Evolutionary conservation across 1,140 invertebrate genomes (phyloP), one percentile per base, ranked within the genome.

Genomic region (Leptinotarsa lineolata): DNA sequence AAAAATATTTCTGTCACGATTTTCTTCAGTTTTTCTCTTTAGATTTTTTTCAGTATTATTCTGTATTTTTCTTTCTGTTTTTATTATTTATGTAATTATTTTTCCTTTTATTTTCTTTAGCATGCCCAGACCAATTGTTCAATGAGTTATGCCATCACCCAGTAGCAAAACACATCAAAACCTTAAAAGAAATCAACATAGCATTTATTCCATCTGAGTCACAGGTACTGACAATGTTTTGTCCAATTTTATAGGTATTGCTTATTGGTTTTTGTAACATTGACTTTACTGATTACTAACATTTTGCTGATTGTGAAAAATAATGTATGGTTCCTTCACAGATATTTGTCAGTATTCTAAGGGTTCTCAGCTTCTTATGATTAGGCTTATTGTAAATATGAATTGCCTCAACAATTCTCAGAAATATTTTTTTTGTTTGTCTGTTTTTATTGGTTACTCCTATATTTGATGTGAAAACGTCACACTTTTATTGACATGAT

Each of bases 151-250:
- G 95, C 89, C 97, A 99, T 88, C 97, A 96, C 82, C 90, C 92
- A 76, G 92, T 92, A 82, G 95, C 94, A 84, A 95, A 93, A 88
- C 96, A 96, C 88, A 96, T 99, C 85, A 99, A 98, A 91, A 99
- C 97, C 68, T 89, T 99, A 84, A 99, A 99, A 90, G 98, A 99
- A 89, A 98, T 99, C 87, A 99, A 99, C 91, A 98, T 99, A 86
- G 97, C 98, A 83, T 99, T 99, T 89, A 91, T 99, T 81, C 98
- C 98, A 78, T 98, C 98, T 87, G 98, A 99, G 87, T 94, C 95
- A 83, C 97, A 99, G 94, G 96, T 99, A 16, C 99, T 96, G 22
- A 64, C n/a, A 44, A 2, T 24, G 8, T 24, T 54, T 68, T 54
- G 15, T 39, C 15, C 16, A 18, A 64, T 64, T 30, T 16, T 64